A percentile compares a stretch with the other conserved stretches of the same genome.
These are phyloP conservation scores for Allolobophora icterica DNA, from an alignment of 2,888 invertebrate genomes.

Conservation along the genomic window DNA sequence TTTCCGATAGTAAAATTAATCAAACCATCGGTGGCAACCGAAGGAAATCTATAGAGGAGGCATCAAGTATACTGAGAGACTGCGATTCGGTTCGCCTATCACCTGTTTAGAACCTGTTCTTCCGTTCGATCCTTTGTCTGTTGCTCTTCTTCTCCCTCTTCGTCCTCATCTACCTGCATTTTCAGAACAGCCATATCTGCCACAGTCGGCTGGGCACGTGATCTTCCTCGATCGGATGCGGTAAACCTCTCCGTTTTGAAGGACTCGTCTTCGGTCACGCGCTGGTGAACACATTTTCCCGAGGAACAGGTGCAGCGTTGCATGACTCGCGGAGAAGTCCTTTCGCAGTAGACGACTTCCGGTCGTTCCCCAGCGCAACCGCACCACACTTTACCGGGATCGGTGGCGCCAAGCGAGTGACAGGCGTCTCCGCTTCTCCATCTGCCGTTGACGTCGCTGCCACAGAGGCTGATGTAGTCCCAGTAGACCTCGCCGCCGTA, in stretches of 20 bases:
- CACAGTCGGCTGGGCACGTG: background rate
- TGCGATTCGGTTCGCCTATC: background rate
- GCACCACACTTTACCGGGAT: background rate
- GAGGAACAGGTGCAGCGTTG: conserved; percentile 25
- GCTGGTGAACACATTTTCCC: conserved; percentile 1
- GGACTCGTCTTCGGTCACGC: background rate
- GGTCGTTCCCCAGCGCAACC: background rate
- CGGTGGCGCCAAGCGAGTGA: background rate
- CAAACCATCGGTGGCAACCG: background rate
- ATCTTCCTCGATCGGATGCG: background rate
- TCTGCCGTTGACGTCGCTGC: background rate
- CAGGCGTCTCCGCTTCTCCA: background rate
- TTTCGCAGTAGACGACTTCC: background rate
- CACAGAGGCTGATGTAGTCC: background rate
- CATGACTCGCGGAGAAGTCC: background rate
- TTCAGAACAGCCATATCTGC: background rate
- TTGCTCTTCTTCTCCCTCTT: background rate
- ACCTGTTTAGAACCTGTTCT: background rate
- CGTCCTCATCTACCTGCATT: conserved; percentile 4
- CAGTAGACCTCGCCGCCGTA: background rate
- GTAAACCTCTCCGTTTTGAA: background rate
- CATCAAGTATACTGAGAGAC: background rate
- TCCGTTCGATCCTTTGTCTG: background rate
- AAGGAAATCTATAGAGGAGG: background rate
- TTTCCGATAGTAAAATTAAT: background rate